A percentile compares a stretch with the other conserved stretches of the same genome.
Evolutionary conservation across 1,140 invertebrate genomes (phyloP).

Genomic region (Bombus breviceps): DNA sequence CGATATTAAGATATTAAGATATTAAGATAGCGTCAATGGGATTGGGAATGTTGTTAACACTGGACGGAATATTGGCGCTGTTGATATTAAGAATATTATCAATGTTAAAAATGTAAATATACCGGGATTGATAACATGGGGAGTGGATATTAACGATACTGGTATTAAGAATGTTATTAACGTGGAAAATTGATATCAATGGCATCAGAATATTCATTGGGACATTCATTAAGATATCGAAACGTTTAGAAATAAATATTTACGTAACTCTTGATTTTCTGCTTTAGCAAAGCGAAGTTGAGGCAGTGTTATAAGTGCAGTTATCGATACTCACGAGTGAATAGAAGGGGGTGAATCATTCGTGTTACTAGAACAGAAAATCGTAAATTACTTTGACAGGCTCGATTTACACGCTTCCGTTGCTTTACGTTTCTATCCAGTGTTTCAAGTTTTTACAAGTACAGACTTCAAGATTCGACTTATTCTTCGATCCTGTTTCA

Average conservation of each 20-base stretch:
- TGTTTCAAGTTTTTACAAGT: not conserved
- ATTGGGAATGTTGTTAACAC: too few species aligned
- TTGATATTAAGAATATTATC: too few species aligned
- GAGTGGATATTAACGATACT: too few species aligned
- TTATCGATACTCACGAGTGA: not conserved
- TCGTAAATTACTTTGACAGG: constrained; percentile 15
- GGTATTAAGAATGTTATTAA: too few species aligned
- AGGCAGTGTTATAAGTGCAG: not conserved
- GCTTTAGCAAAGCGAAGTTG: too few species aligned
- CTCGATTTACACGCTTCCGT: not conserved
- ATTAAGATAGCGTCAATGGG: too few species aligned
- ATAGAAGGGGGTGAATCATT: not conserved
- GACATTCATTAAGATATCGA: not conserved
- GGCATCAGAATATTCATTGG: too few species aligned
- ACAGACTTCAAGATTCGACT: not conserved
- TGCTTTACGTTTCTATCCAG: not conserved
- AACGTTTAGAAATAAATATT: not conserved
- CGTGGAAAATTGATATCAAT: too few species aligned
- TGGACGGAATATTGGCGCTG: too few species aligned
- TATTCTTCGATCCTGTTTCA: not conserved
- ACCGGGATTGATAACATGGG: too few species aligned
- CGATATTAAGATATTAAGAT: too few species aligned
- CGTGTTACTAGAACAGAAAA: not conserved
- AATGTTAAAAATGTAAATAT: too few species aligned
- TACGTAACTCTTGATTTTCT: not conserved